Evolutionary conservation across 2,797 vertebrate species (phyloP).

Genomic region (Danio kyathit): DNA sequence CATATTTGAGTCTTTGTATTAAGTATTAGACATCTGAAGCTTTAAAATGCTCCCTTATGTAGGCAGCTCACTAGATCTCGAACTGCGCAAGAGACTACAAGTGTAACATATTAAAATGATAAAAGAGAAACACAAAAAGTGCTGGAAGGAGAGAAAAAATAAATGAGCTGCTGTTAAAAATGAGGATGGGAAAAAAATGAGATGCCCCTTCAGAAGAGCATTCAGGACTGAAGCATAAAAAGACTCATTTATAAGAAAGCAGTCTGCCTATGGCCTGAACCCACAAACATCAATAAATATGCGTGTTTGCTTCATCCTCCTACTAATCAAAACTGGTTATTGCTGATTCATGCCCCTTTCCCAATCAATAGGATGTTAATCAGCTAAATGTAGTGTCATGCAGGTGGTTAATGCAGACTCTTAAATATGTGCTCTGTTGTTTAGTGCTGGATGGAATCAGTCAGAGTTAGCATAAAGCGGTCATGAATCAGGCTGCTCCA

Average conservation of each 20-base stretch:
- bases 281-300: constrained; percentile 79
- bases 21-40: neutral
- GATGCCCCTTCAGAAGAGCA: neutral
- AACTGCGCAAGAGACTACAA: neutral
- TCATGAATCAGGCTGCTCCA: constrained; percentile 48
- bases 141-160: constrained; percentile 15
- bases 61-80: neutral
- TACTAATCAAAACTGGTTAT: constrained; percentile 84
- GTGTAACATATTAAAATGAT: neutral
- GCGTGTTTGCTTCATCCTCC: constrained; percentile 83
- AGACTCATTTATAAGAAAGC: constrained; percentile 73
- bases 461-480: constrained; percentile 39
- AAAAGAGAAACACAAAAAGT: constrained; percentile 27
- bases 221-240: constrained; percentile 50
- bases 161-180: constrained; percentile 3
- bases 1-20: neutral
- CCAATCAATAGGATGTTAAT: constrained; percentile 76
- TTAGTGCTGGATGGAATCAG: constrained; percentile 28
- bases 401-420: constrained; percentile 54
- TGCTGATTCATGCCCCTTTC: constrained; percentile 79
- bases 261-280: constrained; percentile 67
- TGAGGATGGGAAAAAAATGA: neutral
- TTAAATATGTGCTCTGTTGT: constrained; percentile 40
- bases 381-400: constrained; percentile 76
- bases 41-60: neutral